Evolutionary conservation across 2,113 vertebrate genomes (phyloP), one percentile per base, ranked within the genome.

Genomic region (Malurus cyaneus): DNA sequence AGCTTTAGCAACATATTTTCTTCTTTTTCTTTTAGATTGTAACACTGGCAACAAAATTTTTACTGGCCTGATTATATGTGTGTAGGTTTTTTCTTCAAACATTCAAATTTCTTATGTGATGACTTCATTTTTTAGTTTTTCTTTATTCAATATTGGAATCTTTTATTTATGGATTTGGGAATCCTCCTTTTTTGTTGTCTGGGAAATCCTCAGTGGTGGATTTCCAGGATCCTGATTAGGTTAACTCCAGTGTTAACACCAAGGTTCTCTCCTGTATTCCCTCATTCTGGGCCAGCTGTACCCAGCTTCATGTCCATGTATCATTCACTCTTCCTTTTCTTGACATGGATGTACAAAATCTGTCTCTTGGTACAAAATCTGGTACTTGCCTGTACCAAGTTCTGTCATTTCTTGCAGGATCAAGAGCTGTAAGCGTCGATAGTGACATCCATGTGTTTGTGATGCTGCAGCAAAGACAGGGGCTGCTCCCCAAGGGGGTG

Each of bases 361-460:
- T 89, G 56, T 1, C 19, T 81, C 16, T 67, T 80, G 47, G 47
- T 83, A 26, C 29, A 80, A 80, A 77, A 60, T 50, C 52, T 89
- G 61, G 1, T 80, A 39, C 8, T 36, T 76, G 67, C 80, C 52
- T 69, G 6, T 56, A 31, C 19, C 18, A 18, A 17, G 9, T 64
- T 64, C 52, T 79, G 4, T 39, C 0, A 12, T 52, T 92, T 82
- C 31, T 72, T 77, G 14, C 8, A 23, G 69, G 66, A 42, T 44
- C 42, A 56, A 46, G 65, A 47, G 24, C 36, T 82, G 15, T 59
- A 47, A 56, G 26, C 0, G 0, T 52, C n/a, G 16, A 6, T 53
- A 17, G 31, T 34, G 65, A 19, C 34, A 52, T 34, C 42, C 25
- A 10, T 0, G 0, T 21, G 15, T 50, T 26, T 2, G 3, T 74